Conservation (phyloP, 2,888 invertebrate genomes). For the Blera fallax region DNA sequence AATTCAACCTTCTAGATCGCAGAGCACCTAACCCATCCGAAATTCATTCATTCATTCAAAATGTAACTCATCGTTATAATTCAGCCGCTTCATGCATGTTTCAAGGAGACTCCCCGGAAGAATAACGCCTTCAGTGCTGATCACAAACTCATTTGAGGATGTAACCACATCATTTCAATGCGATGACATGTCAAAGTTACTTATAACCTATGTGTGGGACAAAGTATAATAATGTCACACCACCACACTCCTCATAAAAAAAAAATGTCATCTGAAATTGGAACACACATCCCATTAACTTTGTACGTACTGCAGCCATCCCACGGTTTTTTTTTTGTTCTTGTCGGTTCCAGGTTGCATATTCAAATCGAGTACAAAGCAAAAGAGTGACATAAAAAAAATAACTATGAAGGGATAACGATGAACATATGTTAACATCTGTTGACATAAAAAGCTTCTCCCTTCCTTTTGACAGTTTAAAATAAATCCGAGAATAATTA, state of each 20-base stretch:
- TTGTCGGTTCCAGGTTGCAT: constrained; percentile 11
- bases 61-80: too few species aligned
- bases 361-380: constrained; percentile 20
- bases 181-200: too few species aligned
- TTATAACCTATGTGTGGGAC: too few species aligned
- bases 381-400: not conserved
- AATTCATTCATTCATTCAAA: too few species aligned
- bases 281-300: constrained; percentile 36
- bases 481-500: constrained; percentile 52
- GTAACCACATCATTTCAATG: too few species aligned
- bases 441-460: constrained; percentile 7
- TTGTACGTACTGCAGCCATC: not conserved
- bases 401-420: constrained; percentile 7
- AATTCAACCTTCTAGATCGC: too few species aligned
- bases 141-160: too few species aligned
- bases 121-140: too few species aligned
- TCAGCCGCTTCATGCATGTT: too few species aligned
- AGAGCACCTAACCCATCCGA: too few species aligned
- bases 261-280: constrained; percentile 15
- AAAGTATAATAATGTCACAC: too few species aligned
- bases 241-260: not conserved
- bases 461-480: constrained; percentile 34
- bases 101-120: too few species aligned
- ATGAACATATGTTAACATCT: constrained; percentile 17
- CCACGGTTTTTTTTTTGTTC: not conserved